These are phyloP conservation scores for Chlamydotis undulata DNA, from an alignment of 2,113 vertebrate genomes.

Conservation along the genomic window DNA sequence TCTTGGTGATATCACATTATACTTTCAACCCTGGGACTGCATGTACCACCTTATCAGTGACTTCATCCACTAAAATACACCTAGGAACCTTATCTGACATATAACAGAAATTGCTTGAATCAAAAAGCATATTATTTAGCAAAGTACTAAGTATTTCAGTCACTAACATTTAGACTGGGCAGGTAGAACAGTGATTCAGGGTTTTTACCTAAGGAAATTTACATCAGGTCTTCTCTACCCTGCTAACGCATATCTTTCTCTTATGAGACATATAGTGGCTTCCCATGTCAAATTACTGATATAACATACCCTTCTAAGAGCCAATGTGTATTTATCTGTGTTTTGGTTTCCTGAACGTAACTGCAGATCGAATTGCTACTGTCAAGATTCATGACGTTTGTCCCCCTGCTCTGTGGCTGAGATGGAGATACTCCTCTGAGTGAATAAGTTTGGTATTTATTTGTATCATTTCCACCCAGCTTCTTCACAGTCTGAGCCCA, in stretches of 20 bases:
- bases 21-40: not conserved
- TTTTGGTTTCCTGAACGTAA: not conserved
- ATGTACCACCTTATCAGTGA: not conserved
- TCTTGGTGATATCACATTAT: not conserved
- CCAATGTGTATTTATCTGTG: not conserved
- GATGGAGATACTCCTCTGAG: not conserved
- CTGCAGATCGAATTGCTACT: not conserved
- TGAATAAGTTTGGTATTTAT: not conserved
- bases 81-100: not conserved
- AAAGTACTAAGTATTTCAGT: not conserved
- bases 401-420: not conserved
- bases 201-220: not conserved
- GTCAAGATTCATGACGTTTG: not conserved
- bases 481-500: not conserved
- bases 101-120: not conserved
- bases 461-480: not conserved
- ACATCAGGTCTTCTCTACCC: not conserved
- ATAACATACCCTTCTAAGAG: not conserved
- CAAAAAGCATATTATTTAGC: not conserved
- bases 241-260: not conserved
- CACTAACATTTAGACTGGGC: not conserved
- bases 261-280: not conserved
- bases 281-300: not conserved
- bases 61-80: not conserved
- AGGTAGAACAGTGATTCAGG: not conserved